phyloP scores from a whole-genome alignment of 1,140 invertebrate genomes.

The Copidosoma floridanum region DNA sequence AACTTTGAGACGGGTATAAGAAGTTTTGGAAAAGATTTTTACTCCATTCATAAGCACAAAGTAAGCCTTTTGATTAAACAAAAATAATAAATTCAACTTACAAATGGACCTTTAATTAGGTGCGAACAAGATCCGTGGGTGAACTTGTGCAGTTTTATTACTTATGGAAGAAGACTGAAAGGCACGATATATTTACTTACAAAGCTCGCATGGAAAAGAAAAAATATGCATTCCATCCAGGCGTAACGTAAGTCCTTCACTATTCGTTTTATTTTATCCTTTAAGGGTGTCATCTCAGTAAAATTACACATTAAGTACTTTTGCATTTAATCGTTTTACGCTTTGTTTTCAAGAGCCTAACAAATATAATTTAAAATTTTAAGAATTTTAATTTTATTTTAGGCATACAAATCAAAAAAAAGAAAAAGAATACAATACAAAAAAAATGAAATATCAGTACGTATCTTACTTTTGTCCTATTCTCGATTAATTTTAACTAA shows the following conservation, averaged over 20 bases:
- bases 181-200: constrained; percentile 86
- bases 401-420: too few relatives aligned
- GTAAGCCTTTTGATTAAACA: constrained; percentile 60
- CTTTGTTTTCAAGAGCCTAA: too few relatives aligned
- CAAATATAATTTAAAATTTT: too few relatives aligned
- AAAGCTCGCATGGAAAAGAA: constrained; percentile 75
- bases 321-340: too few relatives aligned
- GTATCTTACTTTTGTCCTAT: too few relatives aligned
- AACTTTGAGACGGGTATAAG: constrained; percentile 95
- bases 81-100: too few relatives aligned
- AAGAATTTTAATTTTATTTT: too few relatives aligned
- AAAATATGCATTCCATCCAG: constrained; percentile 75
- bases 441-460: too few relatives aligned
- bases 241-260: constrained; percentile 61
- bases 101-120: constrained; percentile 61
- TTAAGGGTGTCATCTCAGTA: too few relatives aligned
- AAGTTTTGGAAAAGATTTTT: constrained; percentile 94
- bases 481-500: too few relatives aligned
- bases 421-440: too few relatives aligned
- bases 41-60: constrained; percentile 91
- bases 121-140: constrained; percentile 89
- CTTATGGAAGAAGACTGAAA: constrained; percentile 97
- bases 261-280: neutral
- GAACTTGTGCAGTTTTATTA: constrained; percentile 98
- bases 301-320: too few relatives aligned